Conservation (phyloP, 2,113 vertebrate genomes). For the Nothocercus nigrocapillus region DNA sequence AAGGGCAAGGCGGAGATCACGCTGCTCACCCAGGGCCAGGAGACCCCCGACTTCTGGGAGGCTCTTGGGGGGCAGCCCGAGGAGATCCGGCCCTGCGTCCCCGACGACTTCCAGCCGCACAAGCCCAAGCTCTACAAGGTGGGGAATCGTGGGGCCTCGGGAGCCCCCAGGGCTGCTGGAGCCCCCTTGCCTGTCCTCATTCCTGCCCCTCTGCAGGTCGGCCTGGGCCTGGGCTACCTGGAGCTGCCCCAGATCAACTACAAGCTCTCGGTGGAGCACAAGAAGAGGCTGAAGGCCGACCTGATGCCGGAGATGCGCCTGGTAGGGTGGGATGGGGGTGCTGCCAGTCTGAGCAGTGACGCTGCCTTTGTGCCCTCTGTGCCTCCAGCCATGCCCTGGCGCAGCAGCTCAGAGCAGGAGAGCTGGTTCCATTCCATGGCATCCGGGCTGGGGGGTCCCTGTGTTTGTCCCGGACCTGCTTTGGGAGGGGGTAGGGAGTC, state of each 20-base stretch:
- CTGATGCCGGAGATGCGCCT: slow-evolving; percentile 90
- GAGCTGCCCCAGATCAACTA: slow-evolving; percentile 99
- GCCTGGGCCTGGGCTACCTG: slow-evolving; percentile 94
- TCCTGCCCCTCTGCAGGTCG: slow-evolving; percentile 79
- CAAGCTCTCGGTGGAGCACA: slow-evolving; percentile 95
- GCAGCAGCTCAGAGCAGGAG: not conserved
- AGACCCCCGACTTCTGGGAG: slow-evolving; percentile 92
- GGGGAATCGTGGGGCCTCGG: accelerated
- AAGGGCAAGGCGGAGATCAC: slow-evolving; percentile 93
- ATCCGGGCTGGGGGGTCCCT: not conserved
- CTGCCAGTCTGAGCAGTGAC: not conserved
- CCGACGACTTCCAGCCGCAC: slow-evolving; percentile 88
- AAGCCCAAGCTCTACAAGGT: slow-evolving; percentile 98
- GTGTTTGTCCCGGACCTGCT: not conserved
- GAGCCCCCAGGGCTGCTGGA: accelerated
- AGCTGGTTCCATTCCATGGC: not conserved
- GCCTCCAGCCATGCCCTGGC: slow-evolving; percentile 13
- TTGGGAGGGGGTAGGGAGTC: not conserved
- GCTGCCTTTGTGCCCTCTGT: not conserved
- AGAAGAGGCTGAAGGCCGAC: slow-evolving; percentile 90
- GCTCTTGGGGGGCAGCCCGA: slow-evolving; percentile 89
- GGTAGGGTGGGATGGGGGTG: slow-evolving; percentile 71
- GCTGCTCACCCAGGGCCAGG: slow-evolving; percentile 85
- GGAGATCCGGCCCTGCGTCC: slow-evolving; percentile 90
- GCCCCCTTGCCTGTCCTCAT: not conserved